Conservation (phyloP, 1,140 invertebrate species). For the Ridgeia piscesae region DNA sequence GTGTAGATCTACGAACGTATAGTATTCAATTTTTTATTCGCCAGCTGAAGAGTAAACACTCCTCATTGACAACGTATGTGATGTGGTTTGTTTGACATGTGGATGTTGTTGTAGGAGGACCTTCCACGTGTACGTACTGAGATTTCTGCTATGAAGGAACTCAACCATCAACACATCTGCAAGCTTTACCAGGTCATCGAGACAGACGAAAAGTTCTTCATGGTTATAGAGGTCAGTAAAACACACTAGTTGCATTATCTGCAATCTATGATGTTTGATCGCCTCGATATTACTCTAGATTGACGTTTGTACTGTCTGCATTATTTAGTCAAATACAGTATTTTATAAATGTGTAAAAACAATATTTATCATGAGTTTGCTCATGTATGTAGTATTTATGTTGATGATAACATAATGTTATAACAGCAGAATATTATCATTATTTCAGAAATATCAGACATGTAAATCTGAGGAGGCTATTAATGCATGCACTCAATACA, state of each 20-base stretch:
- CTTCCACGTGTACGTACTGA: slow-evolving; percentile 76
- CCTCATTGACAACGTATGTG: slow-evolving; percentile 20
- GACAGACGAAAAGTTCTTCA: slow-evolving; percentile 64
- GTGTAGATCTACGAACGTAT: not conserved
- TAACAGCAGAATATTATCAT: not conserved
- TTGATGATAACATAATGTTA: not conserved
- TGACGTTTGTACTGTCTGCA: not conserved
- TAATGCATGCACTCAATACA: no score
- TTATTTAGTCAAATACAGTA: not conserved
- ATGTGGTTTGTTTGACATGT: slow-evolving; percentile 23
- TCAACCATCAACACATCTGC: slow-evolving; percentile 82
- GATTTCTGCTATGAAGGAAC: slow-evolving; percentile 76
- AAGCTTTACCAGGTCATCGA: slow-evolving; percentile 82
- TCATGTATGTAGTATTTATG: not conserved
- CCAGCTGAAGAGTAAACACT: not conserved
- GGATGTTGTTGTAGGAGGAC: slow-evolving; percentile 66
- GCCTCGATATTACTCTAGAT: not conserved
- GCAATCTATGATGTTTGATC: not conserved
- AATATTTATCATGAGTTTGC: not conserved
- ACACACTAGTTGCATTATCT: not conserved
- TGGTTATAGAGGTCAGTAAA: slow-evolving; percentile 68
- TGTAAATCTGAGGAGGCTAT: no score
- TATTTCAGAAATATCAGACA: no score
- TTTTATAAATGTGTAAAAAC: not conserved
- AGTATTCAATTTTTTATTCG: not conserved